Evolutionary conservation across 2,888 invertebrate genomes (phyloP), one percentile per base, ranked within the genome.

Genomic region (Ethmia dodecea): DNA sequence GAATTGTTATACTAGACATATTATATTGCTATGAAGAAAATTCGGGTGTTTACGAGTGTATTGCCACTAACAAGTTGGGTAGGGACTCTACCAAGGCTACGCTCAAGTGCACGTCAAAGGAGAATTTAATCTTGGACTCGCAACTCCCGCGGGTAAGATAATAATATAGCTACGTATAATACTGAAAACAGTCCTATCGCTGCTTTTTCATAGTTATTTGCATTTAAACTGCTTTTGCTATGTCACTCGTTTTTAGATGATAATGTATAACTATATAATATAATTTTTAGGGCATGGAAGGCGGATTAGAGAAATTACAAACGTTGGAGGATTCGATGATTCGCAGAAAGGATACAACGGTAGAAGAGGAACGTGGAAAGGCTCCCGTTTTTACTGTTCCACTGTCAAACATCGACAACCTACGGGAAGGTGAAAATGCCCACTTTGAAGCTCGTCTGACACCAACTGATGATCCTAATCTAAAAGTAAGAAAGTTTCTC

Each of bases 11-110:
- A 54, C 88, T 98, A 62, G 98, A 98, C 63, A 97, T 98, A 55
- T 79, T 97, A 22, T 98, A 97, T 65, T 97, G 97, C 62, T 98
- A 98, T 67, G 98, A 97, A 78, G 97, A 97, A 81, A 98, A 98
- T 71, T 95, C 95, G 28, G 97, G 97, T 32, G 92, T 92, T 40
- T 98, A 97, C 67, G 97, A 97, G 81, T 97, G 97, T 66, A 89
- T 96, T 57, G 98, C 98, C 22, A 91, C 92, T 12, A 98, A 98
- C 64, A 96, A 97, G 78, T 90, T 95, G 45, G 98, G 98, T 31
- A 90, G 93, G 57, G 96, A 96, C 72, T 88, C 91, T 9, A 97
- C 96, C 0, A 93, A 92, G 56, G 95, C 96, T 25, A 91, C 90
- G 12, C 83, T 97, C 49, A 94, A 93, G 76, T 97, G 97, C 73